Conservation (phyloP, 1,140 invertebrate genomes). For the Danaus melanippus region DNA sequence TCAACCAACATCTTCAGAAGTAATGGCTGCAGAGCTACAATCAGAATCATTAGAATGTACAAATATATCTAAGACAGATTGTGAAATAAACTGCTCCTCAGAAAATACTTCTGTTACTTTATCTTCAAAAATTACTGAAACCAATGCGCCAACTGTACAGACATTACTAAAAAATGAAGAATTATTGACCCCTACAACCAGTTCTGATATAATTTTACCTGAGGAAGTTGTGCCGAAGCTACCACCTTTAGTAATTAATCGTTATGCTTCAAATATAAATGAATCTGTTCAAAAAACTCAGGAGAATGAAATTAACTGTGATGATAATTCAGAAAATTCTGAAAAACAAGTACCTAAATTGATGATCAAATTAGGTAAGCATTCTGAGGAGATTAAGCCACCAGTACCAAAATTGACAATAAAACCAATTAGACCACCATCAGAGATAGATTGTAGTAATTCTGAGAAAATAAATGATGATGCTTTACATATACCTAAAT, state of each 20-base stretch:
- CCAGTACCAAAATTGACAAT: conserved; percentile 62
- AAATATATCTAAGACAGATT: no score
- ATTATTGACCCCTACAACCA: no score
- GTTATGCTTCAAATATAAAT: conserved; percentile 18
- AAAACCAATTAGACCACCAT: conserved; percentile 54
- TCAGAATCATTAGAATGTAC: conserved; percentile 1
- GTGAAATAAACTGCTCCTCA: no score
- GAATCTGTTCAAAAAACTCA: conserved; percentile 17
- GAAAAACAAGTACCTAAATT: conserved; percentile 61
- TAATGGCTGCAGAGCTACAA: neutral
- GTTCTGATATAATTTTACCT: conserved; percentile 5
- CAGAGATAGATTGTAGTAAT: conserved; percentile 22
- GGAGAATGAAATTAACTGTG: conserved; percentile 17
- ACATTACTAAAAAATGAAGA: no score
- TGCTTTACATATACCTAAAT: conserved; percentile 54
- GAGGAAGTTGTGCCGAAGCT: conserved; percentile 13
- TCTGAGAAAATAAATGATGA: conserved; percentile 28
- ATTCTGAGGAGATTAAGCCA: conserved; percentile 49
- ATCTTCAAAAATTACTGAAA: no score
- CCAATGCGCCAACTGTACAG: no score
- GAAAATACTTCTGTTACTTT: no score
- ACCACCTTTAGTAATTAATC: conserved; percentile 18
- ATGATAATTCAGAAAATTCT: conserved; percentile 14
- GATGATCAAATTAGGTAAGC: conserved; percentile 57
- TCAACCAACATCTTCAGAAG: conserved; percentile 53